Percentiles rank a stretch among this genome's conserved stretches.
Evolutionary conservation across 2,113 vertebrate genomes (phyloP).

Genomic region (Chroicocephalus ridibundus): DNA sequence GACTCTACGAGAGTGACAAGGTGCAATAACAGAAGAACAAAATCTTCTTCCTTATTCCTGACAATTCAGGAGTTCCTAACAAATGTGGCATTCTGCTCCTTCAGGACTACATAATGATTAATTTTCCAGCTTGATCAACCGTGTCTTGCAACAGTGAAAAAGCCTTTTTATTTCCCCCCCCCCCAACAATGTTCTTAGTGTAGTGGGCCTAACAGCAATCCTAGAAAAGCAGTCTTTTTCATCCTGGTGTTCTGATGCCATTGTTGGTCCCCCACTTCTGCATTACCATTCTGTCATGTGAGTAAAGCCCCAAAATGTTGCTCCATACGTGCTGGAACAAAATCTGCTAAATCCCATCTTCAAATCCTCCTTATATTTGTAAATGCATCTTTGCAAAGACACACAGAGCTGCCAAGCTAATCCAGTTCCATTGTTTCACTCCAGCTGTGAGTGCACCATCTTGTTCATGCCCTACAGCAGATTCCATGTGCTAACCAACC

Average conservation of each 20-base stretch:
- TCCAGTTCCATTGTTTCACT: not conserved
- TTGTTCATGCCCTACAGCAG: not conserved
- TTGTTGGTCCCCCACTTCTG: not conserved
- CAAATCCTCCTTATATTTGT: not conserved
- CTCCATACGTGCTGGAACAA: not conserved
- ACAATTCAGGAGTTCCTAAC: not conserved
- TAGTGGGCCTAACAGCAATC: not conserved
- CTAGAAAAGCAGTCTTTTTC: not conserved
- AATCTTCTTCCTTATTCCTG: not conserved
- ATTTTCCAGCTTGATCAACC: not conserved
- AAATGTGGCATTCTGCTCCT: not conserved
- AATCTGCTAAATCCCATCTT: not conserved
- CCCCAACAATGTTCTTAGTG: not conserved
- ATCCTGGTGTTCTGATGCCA: not conserved
- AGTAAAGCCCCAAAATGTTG: not conserved
- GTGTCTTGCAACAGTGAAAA: not conserved
- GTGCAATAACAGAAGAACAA: not conserved
- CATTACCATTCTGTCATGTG: fast-evolving
- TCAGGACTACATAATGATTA: not conserved
- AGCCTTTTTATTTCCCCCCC: fast-evolving
- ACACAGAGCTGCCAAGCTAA: not conserved
- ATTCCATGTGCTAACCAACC: not conserved
- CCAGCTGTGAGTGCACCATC: not conserved
- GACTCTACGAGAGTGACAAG: not conserved
- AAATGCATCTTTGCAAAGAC: not conserved